phyloP scores from a whole-genome alignment of 2,888 invertebrate species.

The Steromphala cineraria region DNA sequence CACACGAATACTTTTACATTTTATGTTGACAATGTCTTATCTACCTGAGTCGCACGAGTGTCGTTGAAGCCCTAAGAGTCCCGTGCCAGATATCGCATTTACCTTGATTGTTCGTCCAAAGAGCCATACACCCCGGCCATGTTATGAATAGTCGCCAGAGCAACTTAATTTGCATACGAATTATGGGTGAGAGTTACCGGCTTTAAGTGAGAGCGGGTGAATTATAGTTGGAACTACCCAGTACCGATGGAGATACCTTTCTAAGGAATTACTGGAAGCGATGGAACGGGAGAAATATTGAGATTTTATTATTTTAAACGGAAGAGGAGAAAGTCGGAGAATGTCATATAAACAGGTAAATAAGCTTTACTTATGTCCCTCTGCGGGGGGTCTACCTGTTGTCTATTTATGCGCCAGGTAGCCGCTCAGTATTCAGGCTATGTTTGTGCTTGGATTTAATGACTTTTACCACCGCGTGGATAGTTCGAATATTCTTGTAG shows the following conservation, averaged over 20 bases:
- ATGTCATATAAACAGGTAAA: neutral
- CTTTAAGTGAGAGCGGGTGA: neutral
- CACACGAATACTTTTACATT: slow-evolving; percentile 8
- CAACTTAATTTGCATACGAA: slow-evolving; percentile 22
- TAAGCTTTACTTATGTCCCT: neutral
- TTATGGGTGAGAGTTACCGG: slow-evolving; percentile 5
- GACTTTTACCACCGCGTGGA: too few species aligned
- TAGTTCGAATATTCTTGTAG: too few species aligned
- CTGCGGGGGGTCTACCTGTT: neutral
- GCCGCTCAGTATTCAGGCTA: too few species aligned
- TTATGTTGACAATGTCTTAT: slow-evolving; percentile 2
- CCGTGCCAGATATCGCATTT: neutral
- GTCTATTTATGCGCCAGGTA: too few species aligned
- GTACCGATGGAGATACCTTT: neutral
- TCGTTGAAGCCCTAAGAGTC: neutral
- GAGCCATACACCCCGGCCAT: neutral
- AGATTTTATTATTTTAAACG: neutral
- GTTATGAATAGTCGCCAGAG: slow-evolving; percentile 8
- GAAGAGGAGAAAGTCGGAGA: neutral
- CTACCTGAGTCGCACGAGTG: neutral
- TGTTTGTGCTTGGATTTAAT: too few species aligned
- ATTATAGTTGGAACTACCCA: neutral
- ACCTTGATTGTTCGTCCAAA: neutral
- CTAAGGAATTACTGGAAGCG: neutral
- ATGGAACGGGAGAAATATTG: neutral